These are phyloP conservation scores for Zeuzera pyrina DNA, from an alignment of 2,888 invertebrate genomes.

Conservation along the genomic window DNA sequence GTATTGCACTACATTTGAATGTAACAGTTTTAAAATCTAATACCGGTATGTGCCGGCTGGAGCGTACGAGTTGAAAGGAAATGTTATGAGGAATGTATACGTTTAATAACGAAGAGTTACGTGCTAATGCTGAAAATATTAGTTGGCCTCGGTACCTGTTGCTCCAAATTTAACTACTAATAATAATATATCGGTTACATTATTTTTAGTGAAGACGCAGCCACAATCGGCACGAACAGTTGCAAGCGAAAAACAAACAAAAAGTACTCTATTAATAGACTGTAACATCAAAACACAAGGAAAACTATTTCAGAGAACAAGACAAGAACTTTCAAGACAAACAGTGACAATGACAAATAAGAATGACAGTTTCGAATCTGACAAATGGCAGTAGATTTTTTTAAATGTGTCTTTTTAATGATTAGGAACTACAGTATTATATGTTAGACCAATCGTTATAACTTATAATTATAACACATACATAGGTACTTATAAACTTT, in stretches of 20 bases:
- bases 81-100: conserved; percentile 40
- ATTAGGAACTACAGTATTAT: too few relatives aligned
- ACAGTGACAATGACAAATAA: not conserved
- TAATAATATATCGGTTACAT: conserved; percentile 42
- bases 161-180: conserved; percentile 49
- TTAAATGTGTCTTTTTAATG: too few relatives aligned
- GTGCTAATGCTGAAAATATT: conserved; percentile 44
- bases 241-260: conserved; percentile 47
- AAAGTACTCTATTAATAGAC: conserved; percentile 31
- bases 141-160: conserved; percentile 51
- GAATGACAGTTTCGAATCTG: not conserved
- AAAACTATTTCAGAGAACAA: not conserved
- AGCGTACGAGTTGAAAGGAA: conserved; percentile 23
- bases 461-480: too few relatives aligned
- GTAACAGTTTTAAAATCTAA: conserved; percentile 3
- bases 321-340: too few relatives aligned
- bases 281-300: not conserved
- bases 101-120: conserved; percentile 26
- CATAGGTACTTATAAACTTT: too few relatives aligned
- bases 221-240: conserved; percentile 31
- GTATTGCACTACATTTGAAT: not conserved
- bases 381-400: too few relatives aligned
- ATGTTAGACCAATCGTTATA: too few relatives aligned
- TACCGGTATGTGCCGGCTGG: conserved; percentile 8
- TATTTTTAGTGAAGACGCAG: conserved; percentile 56